phyloP scores from a whole-genome alignment of 2,888 invertebrate genomes.

The Schizaphis graminum region DNA sequence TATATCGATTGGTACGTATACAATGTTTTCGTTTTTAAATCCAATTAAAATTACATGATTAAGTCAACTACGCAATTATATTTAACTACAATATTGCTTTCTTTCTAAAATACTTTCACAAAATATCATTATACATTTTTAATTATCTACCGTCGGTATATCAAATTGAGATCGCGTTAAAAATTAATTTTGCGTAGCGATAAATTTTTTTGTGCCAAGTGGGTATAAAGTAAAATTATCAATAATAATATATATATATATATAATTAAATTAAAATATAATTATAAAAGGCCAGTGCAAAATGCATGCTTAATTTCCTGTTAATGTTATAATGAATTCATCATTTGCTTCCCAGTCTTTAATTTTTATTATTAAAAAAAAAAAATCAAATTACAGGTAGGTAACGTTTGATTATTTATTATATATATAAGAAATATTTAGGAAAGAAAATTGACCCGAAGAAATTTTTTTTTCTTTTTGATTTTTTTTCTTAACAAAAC shows the following conservation, averaged over 20 bases:
- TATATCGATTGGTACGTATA: conserved; percentile 48
- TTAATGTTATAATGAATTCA: conserved; percentile 60
- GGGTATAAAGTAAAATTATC: conserved; percentile 51
- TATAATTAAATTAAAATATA: conserved; percentile 48
- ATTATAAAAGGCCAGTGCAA: conserved; percentile 65
- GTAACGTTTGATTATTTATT: conserved; percentile 39
- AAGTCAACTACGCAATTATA: conserved; percentile 51
- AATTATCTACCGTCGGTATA: conserved; percentile 39
- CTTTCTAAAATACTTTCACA: conserved; percentile 50
- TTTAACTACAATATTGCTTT: conserved; percentile 62
- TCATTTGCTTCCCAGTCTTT: conserved; percentile 63
- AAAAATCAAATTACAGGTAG: conserved; percentile 29
- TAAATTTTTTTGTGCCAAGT: conserved; percentile 61
- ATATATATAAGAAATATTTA: conserved; percentile 30
- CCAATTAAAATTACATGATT: conserved; percentile 56
- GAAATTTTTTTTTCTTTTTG: conserved; percentile 27
- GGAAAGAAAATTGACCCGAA: conserved; percentile 50
- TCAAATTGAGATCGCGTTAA: conserved; percentile 62
- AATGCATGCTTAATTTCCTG: conserved; percentile 65
- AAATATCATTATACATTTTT: conserved; percentile 44
- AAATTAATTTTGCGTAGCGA: conserved; percentile 60
- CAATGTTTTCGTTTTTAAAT: conserved; percentile 45
- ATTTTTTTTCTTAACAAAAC: conserved; percentile 37
- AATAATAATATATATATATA: conserved; percentile 27
- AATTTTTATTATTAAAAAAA: conserved; percentile 51